Evolutionary conservation across 2,888 invertebrate genomes (phyloP), one percentile per base, ranked within the genome.

Genomic region (Schizotus pectinicornis): DNA sequence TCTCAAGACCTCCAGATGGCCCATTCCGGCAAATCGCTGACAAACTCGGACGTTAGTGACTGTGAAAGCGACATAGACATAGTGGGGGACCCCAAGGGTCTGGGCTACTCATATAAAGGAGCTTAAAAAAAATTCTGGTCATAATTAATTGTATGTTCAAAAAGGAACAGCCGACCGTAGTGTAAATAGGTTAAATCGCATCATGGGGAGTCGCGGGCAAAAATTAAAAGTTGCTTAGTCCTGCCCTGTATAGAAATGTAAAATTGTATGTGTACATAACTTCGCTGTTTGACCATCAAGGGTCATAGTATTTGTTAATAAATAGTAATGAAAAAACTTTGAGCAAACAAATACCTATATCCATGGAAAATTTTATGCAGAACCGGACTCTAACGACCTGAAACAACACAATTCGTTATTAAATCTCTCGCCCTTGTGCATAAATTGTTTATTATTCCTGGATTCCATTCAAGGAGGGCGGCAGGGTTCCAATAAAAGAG

Each of bases 51-150:
- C 49, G 42, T 76, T 12, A 82, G 83, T n/a, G 85, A 86, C 64
- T 84, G 85, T 61, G 85, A 85, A 66, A 85, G 84, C 67, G 86
- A 86, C 59, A 86, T 86, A 63, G 85, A 86, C 62, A 85, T 85
- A 12, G 84, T 85, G 7, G 86, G 85, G 0, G 85, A 85, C 66
- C 63, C 82, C 2, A 75, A 72, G 65, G 59, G 64, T 6, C 32
- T 65, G 8, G 54, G 60, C 9, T 71, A 69, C 59, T 63, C 67
- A 1, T 70, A 65, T 45, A 70, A 68, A 45, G 68, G 64, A 31
- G 68, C 67, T 49, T 70, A 71, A 59, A 42, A 12, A 13, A 12
- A 35, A 7, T 6, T 38, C 6, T 8, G 7, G 2, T 39, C 3
- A 39, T 12, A 3, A 3, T 2, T 39, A 6, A 8, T 39, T 39